Conservation (phyloP, 2,113 vertebrate species). For the Prochilodus magdalenae region DNA sequence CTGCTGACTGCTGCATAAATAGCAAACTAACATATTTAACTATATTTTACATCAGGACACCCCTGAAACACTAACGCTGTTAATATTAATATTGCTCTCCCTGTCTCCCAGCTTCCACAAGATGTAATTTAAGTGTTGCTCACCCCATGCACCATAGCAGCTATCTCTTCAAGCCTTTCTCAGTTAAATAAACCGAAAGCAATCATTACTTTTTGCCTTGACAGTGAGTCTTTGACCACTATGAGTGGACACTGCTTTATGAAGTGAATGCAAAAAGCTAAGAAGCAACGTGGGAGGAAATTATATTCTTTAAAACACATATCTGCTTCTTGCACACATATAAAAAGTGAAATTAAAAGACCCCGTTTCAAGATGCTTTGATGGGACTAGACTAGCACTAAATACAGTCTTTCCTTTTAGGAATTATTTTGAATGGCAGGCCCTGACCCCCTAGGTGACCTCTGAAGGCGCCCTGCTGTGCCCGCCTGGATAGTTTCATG, state of each 20-base stretch:
- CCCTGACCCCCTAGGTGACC: background rate
- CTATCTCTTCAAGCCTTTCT: too few species aligned
- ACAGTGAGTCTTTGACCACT: background rate
- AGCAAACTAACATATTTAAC: too few species aligned
- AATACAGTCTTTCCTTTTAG: background rate
- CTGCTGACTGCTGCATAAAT: too few species aligned
- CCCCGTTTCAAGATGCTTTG: background rate
- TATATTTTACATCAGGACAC: too few species aligned
- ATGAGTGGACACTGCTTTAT: constrained; percentile 11
- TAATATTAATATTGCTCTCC: too few species aligned
- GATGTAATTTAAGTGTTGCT: too few species aligned
- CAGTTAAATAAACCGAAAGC: background rate
- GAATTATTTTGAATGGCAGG: background rate
- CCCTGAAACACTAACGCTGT: too few species aligned
- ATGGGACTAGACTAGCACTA: background rate
- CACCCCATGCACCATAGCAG: too few species aligned
- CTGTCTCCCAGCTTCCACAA: too few species aligned
- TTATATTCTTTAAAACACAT: background rate
- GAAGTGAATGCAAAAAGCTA: constrained; percentile 12
- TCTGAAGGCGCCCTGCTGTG: background rate
- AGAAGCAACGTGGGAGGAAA: background rate
- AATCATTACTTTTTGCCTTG: background rate
- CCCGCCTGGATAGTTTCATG: background rate
- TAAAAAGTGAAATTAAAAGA: constrained; percentile 15
- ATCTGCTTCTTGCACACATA: background rate